Percentiles rank a stretch among this genome's conserved stretches.
These are phyloP conservation scores for Cephalopachus bancanus DNA, from an alignment of 2,797 vertebrate genomes.

Conservation along the genomic window DNA sequence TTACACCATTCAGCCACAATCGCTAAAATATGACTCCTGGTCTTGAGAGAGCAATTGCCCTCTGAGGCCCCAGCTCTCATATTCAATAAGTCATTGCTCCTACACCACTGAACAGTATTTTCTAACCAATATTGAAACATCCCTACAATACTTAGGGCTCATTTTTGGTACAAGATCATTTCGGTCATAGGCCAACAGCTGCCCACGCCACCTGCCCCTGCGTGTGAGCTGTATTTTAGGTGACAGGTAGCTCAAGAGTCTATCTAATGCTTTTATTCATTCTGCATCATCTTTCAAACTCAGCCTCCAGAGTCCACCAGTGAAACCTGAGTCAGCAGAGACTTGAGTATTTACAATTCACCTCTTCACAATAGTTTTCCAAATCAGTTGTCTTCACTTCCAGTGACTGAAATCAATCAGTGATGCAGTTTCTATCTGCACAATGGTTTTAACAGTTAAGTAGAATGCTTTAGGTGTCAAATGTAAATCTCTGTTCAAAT, in stretches of 20 bases:
- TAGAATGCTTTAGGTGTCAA: neutral
- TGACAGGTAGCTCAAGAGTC: neutral
- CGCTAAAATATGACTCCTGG: neutral
- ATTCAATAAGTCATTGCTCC: neutral
- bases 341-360: neutral
- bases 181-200: neutral
- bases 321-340: neutral
- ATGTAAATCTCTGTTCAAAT: neutral
- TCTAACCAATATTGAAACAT: neutral
- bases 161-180: neutral
- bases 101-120: neutral
- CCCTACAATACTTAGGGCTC: neutral
- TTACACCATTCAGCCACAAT: neutral
- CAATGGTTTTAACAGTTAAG: neutral
- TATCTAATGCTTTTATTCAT: neutral
- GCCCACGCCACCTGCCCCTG: neutral
- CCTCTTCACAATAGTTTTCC: neutral
- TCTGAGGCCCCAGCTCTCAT: neutral
- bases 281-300: conserved; percentile 27
- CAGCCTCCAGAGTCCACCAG: neutral
- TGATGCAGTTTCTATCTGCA: neutral
- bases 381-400: neutral
- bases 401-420: neutral
- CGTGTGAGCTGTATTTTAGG: neutral
- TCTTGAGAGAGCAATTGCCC: neutral